Evolutionary conservation across 2,888 invertebrate genomes (phyloP).

Genomic region (Lypha dubia): DNA sequence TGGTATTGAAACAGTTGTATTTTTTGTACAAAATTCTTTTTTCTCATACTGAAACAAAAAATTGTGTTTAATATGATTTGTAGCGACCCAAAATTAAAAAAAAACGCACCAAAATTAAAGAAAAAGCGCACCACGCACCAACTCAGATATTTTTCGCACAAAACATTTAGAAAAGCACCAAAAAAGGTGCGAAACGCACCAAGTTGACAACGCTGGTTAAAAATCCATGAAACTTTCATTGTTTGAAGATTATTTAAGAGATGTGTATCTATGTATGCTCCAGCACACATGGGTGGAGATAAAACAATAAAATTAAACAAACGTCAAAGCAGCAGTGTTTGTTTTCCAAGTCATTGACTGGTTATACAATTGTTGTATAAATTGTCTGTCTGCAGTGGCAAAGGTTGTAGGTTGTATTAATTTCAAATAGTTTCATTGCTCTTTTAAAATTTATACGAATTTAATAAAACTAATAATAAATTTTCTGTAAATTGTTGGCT

Average conservation of each 20-base stretch:
- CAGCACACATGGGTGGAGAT: slow-evolving; percentile 2
- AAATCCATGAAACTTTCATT: slow-evolving; percentile 50
- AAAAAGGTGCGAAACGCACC: too few relatives aligned
- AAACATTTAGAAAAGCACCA: too few relatives aligned
- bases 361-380: slow-evolving; percentile 33
- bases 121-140: too few relatives aligned
- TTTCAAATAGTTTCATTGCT: slow-evolving; percentile 15
- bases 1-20: too few relatives aligned
- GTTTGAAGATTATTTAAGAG: slow-evolving; percentile 50
- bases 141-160: too few relatives aligned
- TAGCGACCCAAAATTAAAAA: too few relatives aligned
- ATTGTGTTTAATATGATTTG: too few relatives aligned
- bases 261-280: too few relatives aligned
- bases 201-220: slow-evolving; percentile 28
- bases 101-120: too few relatives aligned
- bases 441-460: background rate
- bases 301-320: slow-evolving; percentile 34
- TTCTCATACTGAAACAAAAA: too few relatives aligned
- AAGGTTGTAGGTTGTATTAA: background rate
- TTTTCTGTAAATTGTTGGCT: background rate
- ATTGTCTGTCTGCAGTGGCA: background rate
- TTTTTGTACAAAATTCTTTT: too few relatives aligned
- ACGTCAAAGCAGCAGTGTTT: slow-evolving; percentile 29
- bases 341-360: slow-evolving; percentile 49
- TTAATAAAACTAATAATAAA: background rate